A percentile compares a stretch with the other conserved stretches of the same genome.
Evolutionary conservation across 2,888 invertebrate species (phyloP).

Genomic region (Fragum whitleyi): DNA sequence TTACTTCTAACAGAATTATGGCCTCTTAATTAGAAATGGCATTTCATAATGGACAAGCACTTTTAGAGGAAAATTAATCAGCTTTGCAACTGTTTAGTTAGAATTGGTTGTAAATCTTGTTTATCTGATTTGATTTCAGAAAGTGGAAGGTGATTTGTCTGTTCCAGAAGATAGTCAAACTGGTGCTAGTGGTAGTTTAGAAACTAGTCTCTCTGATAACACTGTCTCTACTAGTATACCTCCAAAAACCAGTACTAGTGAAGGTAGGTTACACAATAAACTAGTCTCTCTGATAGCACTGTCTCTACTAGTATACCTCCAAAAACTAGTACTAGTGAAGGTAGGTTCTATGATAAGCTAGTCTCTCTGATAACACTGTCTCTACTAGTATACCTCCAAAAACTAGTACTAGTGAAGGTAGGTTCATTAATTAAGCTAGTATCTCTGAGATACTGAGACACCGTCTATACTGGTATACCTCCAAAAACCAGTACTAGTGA

Average conservation of each 20-base stretch:
- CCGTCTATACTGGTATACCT: constrained; percentile 40
- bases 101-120: too few species aligned
- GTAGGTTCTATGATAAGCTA: too few species aligned
- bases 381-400: constrained; percentile 24
- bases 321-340: background rate
- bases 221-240: constrained; percentile 40
- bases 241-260: background rate
- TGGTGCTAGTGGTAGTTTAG: constrained; percentile 51
- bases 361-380: constrained; percentile 47
- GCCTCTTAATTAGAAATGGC: too few species aligned
- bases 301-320: background rate
- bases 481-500: background rate
- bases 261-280: background rate
- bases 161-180: constrained; percentile 27
- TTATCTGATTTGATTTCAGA: background rate
- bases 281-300: background rate
- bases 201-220: constrained; percentile 54
- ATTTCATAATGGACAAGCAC: too few species aligned
- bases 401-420: background rate
- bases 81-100: too few species aligned
- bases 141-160: background rate
- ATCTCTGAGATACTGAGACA: constrained; percentile 40
- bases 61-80: too few species aligned
- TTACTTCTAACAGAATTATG: too few species aligned
- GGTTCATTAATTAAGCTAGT: constrained; percentile 34